phyloP scores from a whole-genome alignment of 2,113 vertebrate genomes.

The Lipotes vexillifer region DNA sequence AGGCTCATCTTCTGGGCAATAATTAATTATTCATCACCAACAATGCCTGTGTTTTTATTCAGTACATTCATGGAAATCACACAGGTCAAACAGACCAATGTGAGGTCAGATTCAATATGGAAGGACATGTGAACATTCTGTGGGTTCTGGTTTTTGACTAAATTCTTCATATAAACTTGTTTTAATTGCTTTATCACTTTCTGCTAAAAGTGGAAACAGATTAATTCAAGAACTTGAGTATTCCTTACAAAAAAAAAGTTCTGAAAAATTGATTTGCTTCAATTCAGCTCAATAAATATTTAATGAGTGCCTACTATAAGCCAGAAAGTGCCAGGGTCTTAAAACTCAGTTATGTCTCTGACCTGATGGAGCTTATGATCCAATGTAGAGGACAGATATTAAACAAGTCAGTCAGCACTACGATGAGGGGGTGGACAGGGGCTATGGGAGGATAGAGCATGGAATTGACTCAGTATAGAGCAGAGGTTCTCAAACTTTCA shows the following conservation, averaged over 20 bases:
- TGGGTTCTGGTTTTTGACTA: background rate
- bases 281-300: background rate
- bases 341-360: background rate
- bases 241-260: background rate
- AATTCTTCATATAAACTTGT: background rate
- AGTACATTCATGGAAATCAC: background rate
- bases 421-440: background rate
- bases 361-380: background rate
- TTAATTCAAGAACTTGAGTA: background rate
- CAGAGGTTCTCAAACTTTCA: background rate
- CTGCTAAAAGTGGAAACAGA: background rate
- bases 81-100: background rate
- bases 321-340: background rate
- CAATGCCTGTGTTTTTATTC: background rate
- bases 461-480: background rate
- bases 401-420: background rate
- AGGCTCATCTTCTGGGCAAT: background rate
- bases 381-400: background rate
- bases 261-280: background rate
- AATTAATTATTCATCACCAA: background rate
- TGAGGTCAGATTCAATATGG: background rate
- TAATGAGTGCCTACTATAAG: background rate
- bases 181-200: slow-evolving; percentile 4
- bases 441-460: background rate
- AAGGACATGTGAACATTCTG: background rate